These are phyloP conservation scores for Dryomyza anilis DNA, from an alignment of 2,888 invertebrate genomes.

Conservation along the genomic window DNA sequence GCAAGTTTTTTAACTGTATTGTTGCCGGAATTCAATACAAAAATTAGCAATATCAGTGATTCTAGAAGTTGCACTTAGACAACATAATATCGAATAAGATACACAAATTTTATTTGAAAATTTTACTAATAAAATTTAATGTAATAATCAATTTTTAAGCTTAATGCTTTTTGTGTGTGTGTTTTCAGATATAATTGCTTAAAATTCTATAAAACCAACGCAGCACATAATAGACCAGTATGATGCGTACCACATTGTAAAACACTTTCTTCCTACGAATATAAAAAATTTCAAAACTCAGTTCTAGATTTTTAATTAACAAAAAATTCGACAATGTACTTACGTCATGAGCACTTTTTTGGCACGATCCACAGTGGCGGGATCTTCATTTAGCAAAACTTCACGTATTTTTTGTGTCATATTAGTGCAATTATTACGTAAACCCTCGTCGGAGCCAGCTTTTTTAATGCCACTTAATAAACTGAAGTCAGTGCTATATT, in stretches of 20 bases:
- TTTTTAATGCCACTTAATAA: conserved; percentile 23
- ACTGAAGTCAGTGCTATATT: conserved; percentile 45
- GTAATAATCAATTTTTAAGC: too few relatives aligned
- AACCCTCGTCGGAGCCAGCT: not conserved
- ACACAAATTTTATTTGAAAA: too few relatives aligned
- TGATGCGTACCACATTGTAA: conserved; percentile 12
- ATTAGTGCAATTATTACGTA: conserved; percentile 12
- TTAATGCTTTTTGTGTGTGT: too few relatives aligned
- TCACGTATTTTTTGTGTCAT: conserved; percentile 44
- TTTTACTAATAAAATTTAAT: too few relatives aligned
- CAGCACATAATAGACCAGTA: conserved; percentile 7
- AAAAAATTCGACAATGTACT: too few relatives aligned
- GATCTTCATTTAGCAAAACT: conserved; percentile 43
- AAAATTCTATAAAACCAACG: conserved; percentile 12
- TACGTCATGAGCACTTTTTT: conserved; percentile 39
- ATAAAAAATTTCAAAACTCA: too few relatives aligned
- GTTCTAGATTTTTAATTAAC: too few relatives aligned
- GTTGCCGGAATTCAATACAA: too few relatives aligned
- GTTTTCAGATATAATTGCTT: not conserved
- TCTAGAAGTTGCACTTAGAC: not conserved
- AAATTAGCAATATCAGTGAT: not conserved
- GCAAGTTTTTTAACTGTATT: too few relatives aligned
- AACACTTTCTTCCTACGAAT: conserved; percentile 4
- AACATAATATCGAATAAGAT: not conserved
- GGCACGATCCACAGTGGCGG: conserved; percentile 35